Evolutionary conservation across 1,140 invertebrate species (phyloP).

Genomic region (Drosophila burlai): DNA sequence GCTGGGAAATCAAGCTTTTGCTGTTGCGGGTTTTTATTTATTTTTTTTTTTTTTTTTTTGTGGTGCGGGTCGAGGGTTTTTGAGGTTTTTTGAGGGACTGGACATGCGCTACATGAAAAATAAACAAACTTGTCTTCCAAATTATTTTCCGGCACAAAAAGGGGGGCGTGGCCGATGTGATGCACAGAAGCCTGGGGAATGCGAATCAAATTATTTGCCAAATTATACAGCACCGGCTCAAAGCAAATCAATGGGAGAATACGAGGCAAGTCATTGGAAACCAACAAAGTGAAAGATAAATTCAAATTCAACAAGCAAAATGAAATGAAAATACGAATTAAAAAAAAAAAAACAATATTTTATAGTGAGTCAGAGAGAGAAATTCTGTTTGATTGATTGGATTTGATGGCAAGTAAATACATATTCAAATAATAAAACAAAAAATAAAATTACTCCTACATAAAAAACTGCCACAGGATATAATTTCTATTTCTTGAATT

Average conservation of each 20-base stretch:
- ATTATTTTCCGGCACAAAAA: constrained; percentile 49
- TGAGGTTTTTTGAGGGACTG: constrained; percentile 5
- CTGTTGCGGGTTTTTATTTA: constrained; percentile 1
- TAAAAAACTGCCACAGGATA: neutral
- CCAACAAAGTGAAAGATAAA: constrained; percentile 16
- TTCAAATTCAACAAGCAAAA: neutral
- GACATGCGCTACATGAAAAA: constrained; percentile 63
- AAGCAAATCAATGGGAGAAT: constrained; percentile 29
- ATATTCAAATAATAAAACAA: neutral
- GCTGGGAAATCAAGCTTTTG: constrained; percentile 35
- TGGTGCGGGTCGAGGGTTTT: constrained; percentile 4
- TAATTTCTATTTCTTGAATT: neutral
- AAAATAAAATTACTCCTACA: neutral
- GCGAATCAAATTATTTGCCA: constrained; percentile 40
- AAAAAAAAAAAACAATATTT: neutral
- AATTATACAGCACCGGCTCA: constrained; percentile 33
- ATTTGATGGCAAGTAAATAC: neutral
- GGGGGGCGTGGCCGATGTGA: constrained; percentile 6
- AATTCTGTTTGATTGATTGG: constrained; percentile 1
- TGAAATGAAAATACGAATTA: neutral
- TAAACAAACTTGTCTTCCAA: constrained; percentile 65
- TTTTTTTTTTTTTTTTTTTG: neutral
- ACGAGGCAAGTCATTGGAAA: constrained; percentile 6
- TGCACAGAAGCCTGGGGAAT: constrained; percentile 14
- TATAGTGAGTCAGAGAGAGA: too few species aligned